Percentiles rank a stretch among this genome's conserved stretches.
Evolutionary conservation across 2,113 vertebrate genomes (phyloP).

Genomic region (Centrocercus urophasianus): DNA sequence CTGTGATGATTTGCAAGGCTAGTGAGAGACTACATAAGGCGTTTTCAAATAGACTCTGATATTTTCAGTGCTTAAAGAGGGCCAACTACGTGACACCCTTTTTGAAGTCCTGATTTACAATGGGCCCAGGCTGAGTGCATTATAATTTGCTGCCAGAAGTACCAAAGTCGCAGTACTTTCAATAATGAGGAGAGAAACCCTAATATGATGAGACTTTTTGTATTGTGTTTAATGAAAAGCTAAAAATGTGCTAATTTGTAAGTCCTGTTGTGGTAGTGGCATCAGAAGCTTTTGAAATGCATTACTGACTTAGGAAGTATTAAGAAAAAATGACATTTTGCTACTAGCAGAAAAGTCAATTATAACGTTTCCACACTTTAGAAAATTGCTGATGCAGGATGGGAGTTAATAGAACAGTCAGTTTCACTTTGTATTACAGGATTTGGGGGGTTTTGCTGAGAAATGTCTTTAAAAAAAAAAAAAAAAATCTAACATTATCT

Average conservation of each 20-base stretch:
- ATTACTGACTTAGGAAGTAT: slow-evolving; percentile 59
- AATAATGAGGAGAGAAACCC: slow-evolving; percentile 65
- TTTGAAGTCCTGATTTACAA: slow-evolving; percentile 76
- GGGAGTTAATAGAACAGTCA: slow-evolving; percentile 75
- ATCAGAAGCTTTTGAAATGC: slow-evolving; percentile 72
- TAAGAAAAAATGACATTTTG: slow-evolving; percentile 56
- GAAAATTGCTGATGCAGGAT: slow-evolving; percentile 71
- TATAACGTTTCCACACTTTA: slow-evolving; percentile 68
- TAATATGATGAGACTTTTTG: slow-evolving; percentile 62
- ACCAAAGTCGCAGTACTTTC: slow-evolving; percentile 72
- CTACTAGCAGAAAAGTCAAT: slow-evolving; percentile 67
- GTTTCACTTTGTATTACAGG: slow-evolving; percentile 55
- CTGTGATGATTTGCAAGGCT: slow-evolving; percentile 81
- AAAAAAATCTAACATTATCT: background rate
- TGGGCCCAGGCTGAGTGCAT: slow-evolving; percentile 77
- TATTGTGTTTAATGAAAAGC: slow-evolving; percentile 76
- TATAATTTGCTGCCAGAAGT: slow-evolving; percentile 75
- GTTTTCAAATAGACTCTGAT: slow-evolving; percentile 73
- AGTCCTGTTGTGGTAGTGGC: slow-evolving; percentile 71
- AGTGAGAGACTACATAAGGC: slow-evolving; percentile 62
- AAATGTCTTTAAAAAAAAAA: background rate
- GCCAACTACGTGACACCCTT: slow-evolving; percentile 55
- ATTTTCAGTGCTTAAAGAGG: slow-evolving; percentile 72
- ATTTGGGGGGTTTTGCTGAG: slow-evolving; percentile 40
- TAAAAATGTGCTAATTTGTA: slow-evolving; percentile 66